Evolutionary conservation across 1,140 invertebrate species (phyloP), one percentile per base, ranked within the genome.

Genomic region (Drosophila sucinea): DNA sequence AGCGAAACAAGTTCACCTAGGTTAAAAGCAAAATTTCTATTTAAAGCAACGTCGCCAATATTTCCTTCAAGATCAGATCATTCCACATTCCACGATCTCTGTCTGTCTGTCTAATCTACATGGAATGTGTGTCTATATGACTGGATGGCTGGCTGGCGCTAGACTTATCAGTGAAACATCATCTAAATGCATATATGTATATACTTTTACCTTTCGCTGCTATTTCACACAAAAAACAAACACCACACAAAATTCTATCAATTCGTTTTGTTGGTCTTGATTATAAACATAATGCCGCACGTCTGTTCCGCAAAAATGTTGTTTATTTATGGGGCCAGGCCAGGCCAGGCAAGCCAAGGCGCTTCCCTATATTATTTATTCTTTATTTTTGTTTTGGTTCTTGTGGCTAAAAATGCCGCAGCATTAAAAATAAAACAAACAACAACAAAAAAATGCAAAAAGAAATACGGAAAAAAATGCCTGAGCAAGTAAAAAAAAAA

Each of bases 271-370:
- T 51, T 23, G 23, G 7, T 51, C 44, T 51, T 51, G 44, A 60
- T 56, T 44, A 58, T 58, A 60, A 68, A 66, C 65, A 66, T 32
- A 35, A 40, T 57, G 56, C 56, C 56, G 56, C 25, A 10, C 23
- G 56, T 35, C 35, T 33, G 68, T 72, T 72, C 62, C 72, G 72
- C 61, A 67, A 74, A 74, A 67, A 41, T 51, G 44, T 40, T 82
- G 76, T 86, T 86, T 87, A 86, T 86, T 86, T 86, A 79, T 87
- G 82, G 75, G 73, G 27, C 51, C 68, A 68, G 58, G 60, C 47
- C 60, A 32, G 57, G 66, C 62, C 2, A 30, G 73, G 25, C 47
- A 64, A 67, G 57, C 54, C 44, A 62, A 30, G 62, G 63, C 63
- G 61, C 44, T 62, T 60, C 79, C 67, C 60, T 77, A 75, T 82